Percentiles rank a stretch among this genome's conserved stretches.
These are phyloP conservation scores for Conus betulinus DNA, from an alignment of 1,140 invertebrate species.

Conservation along the genomic window DNA sequence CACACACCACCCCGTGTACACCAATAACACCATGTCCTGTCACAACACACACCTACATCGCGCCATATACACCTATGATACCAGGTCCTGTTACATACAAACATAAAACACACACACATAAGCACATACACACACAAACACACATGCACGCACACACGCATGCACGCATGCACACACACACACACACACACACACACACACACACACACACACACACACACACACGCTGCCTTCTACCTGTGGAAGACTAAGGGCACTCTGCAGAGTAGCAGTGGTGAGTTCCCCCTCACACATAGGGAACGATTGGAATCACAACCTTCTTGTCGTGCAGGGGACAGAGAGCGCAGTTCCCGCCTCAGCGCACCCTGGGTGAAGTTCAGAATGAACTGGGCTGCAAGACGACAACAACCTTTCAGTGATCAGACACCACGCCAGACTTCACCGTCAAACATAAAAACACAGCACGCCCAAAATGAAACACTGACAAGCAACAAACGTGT, in stretches of 20 bases:
- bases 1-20: too few relatives aligned
- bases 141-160: not conserved
- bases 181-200: not conserved
- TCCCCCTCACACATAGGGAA: slow-evolving; percentile 78
- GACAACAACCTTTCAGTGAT: not conserved
- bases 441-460: too few relatives aligned
- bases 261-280: slow-evolving; percentile 74
- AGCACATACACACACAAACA: too few relatives aligned
- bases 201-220: not conserved
- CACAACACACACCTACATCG: too few relatives aligned
- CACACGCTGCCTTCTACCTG: not conserved
- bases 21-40: too few relatives aligned
- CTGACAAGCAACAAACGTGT: too few relatives aligned
- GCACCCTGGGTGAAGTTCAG: slow-evolving; percentile 80
- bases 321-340: slow-evolving; percentile 49
- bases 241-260: slow-evolving; percentile 47
- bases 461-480: too few relatives aligned
- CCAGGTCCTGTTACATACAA: too few relatives aligned
- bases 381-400: slow-evolving; percentile 79
- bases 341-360: slow-evolving; percentile 78
- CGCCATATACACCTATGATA: too few relatives aligned
- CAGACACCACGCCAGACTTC: too few relatives aligned
- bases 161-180: not conserved
- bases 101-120: too few relatives aligned
- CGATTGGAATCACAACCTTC: slow-evolving; percentile 4